A percentile compares a stretch with the other conserved stretches of the same genome.
phyloP scores from a whole-genome alignment of 2,888 invertebrate genomes.

The Lasioglossum figueresi region DNA sequence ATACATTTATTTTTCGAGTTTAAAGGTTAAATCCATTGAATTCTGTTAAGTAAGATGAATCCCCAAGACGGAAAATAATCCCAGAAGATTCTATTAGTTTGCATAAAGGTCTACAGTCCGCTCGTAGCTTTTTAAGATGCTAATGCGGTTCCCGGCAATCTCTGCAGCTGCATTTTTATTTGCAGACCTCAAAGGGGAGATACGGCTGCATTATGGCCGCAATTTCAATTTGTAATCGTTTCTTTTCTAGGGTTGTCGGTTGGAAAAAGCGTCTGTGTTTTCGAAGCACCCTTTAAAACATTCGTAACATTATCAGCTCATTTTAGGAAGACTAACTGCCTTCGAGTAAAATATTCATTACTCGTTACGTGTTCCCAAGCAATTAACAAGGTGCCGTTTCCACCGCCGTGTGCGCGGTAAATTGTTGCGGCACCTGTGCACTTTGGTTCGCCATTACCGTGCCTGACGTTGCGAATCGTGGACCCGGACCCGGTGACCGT shows the following conservation, averaged over 20 bases:
- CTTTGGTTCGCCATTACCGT: conserved; percentile 8
- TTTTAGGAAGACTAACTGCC: conserved; percentile 6
- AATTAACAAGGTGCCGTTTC: conserved; percentile 22
- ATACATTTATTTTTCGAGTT: background rate
- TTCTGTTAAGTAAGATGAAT: background rate
- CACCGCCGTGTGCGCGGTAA: background rate
- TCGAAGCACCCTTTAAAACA: background rate
- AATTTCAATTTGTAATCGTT: conserved; percentile 2
- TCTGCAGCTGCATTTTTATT: background rate
- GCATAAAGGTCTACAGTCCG: background rate
- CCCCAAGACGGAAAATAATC: background rate
- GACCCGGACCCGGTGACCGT: background rate
- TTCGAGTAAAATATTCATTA: conserved; percentile 27
- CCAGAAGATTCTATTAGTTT: background rate
- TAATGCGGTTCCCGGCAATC: background rate
- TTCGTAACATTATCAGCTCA: conserved; percentile 18
- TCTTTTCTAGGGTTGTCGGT: background rate
- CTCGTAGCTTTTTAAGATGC: background rate
- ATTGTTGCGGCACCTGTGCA: conserved; percentile 7
- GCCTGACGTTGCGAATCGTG: background rate
- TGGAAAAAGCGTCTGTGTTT: background rate
- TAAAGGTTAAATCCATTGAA: background rate
- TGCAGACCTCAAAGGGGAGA: background rate
- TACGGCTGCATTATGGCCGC: background rate
- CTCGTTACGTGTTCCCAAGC: conserved; percentile 17